Evolutionary conservation across 2,797 vertebrate genomes (phyloP), one percentile per base, ranked within the genome.

Genomic region (Spinus pinus): DNA sequence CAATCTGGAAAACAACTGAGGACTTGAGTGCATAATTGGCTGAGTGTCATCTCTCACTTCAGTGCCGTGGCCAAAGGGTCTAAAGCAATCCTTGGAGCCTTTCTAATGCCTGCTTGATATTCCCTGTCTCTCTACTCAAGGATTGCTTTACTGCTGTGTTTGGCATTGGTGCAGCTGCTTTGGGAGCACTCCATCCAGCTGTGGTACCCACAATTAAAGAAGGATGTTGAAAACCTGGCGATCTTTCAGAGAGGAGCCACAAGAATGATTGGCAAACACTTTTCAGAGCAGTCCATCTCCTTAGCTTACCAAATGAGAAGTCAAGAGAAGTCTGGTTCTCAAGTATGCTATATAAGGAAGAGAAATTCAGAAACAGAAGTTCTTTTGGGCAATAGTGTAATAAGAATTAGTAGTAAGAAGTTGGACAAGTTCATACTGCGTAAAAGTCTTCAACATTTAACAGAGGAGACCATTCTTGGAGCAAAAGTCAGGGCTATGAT

Each of bases 141-240:
- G 69, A 86, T 95, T 79, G 58, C 31, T 83, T 95, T 93, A 93
- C 85, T 95, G 91, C 87, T 95, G 84, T 93, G 61, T 93, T 96
- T 96, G 96, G 95, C 94, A 0, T 24, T 71, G 42, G 23, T 72
- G 69, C 47, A 75, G 30, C 58, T 79, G 57, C 62, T 81, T 75
- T 9, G 42, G 70, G 80, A 95, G 46, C 37, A 46, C 56, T 90
- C 73, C 81, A 91, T 93, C 82, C 81, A 94, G 86, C 82, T 94
- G 82, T 86, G 86, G 77, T 86, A 49, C 87, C 78, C 89, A 85
- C 94, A 96, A 86, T 90, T 95, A 81, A 75, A 95, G 83, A 88
- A 93, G 77, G 58, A 94, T 93, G 66, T 95, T 93, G 73, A 91
- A 84, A 90, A 95, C 49, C 54, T 88, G 72, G 71, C 56, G 0